Evolutionary conservation across 1,140 invertebrate species (phyloP), one percentile per base, ranked within the genome.

Genomic region (Zaprionus taronus): DNA sequence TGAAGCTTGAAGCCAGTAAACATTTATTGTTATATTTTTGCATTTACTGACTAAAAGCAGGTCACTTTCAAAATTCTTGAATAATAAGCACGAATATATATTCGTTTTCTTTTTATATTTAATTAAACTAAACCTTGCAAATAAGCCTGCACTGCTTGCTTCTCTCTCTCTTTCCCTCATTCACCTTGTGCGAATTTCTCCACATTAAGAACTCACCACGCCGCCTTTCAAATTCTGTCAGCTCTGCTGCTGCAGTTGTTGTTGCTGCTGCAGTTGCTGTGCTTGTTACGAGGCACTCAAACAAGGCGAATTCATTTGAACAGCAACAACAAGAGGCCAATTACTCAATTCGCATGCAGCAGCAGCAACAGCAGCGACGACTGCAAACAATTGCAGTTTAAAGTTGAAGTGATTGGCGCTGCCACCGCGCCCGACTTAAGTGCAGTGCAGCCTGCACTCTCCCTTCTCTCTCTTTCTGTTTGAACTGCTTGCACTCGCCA

Each of bases 321-420:
- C 28, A 69, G 58, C 34, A 41, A 14, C 57, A 68, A 34, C 61
- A 75, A 67, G 44, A 36, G 38, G 66, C 72, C 86, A 89, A 90
- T 90, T 80, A 80, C 72, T 83, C 72, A 66, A 70, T 69, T 74
- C 44, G 73, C 64, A 78, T 73, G 64, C 64, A 72, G 64, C 51
- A n/a, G 20, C 47, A 51, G 47, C 47, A 14, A 22, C 44, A 0
- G 9, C 17, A 12, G 11, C 47, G 20, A 28, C 44, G 15, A 60
- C 36, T 24, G 66, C 80, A 80, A 84, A 84, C 81, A 89, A 89
- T 89, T 90, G 85, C 71, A 74, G 78, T 80, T 90, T 74, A 73
- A 72, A 85, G 79, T 65, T 77, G 75, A 84, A 74, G 65, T 74
- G 75, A 86, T 80, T 83, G 69, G 53, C 24, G 73, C 57, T 77